Conservation (phyloP, 2,888 invertebrate genomes). For the Calameuta filiformis region DNA sequence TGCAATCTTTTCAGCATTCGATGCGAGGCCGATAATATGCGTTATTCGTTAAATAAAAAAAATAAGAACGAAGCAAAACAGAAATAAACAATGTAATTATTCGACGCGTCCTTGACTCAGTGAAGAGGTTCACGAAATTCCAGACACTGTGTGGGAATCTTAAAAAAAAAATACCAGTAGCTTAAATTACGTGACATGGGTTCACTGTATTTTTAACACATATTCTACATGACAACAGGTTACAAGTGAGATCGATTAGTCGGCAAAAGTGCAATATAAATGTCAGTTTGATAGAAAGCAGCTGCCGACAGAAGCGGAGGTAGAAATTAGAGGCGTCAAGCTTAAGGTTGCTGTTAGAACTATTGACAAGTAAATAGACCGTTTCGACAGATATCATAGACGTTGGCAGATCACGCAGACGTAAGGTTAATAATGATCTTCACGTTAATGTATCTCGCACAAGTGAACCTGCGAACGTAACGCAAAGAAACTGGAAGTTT, state of each 20-base stretch:
- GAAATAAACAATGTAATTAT: not conserved
- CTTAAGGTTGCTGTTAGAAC: not conserved
- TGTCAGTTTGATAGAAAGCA: slow-evolving; percentile 38
- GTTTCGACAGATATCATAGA: not conserved
- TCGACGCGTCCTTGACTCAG: not conserved
- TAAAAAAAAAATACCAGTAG: not conserved
- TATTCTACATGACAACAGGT: not conserved
- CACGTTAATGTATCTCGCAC: not conserved
- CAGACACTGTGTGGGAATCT: not conserved
- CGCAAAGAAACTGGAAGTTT: not conserved
- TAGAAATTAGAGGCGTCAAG: not conserved
- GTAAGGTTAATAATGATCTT: not conserved
- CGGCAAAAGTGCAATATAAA: slow-evolving; percentile 24
- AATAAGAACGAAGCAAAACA: not conserved
- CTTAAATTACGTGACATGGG: not conserved
- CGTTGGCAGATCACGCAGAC: not conserved
- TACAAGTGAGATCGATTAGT: not conserved
- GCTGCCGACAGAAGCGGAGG: slow-evolving; percentile 21
- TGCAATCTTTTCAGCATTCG: not conserved
- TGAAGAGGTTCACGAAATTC: not conserved
- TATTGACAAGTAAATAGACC: not conserved
- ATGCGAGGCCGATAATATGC: not conserved
- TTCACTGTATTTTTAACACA: not conserved
- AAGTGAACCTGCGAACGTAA: not conserved
- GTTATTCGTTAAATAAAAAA: not conserved